These are phyloP conservation scores for Australoheros facetus DNA, from an alignment of 2,797 vertebrate species.

Conservation along the genomic window DNA sequence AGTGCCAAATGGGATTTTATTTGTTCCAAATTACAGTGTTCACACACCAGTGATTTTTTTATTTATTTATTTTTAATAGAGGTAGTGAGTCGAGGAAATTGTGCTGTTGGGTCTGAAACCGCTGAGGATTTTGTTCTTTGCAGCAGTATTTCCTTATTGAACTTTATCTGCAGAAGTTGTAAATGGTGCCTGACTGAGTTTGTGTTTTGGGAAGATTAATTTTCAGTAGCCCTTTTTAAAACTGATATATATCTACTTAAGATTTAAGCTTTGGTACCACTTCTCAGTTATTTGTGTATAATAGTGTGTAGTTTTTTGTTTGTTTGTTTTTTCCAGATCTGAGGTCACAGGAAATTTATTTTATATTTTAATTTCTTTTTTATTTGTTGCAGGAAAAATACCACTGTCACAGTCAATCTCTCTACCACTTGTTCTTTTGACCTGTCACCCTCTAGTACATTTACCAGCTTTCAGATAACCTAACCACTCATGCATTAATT, in stretches of 20 bases:
- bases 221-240: neutral
- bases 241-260: neutral
- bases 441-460: constrained; percentile 37
- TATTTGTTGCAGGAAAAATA: neutral
- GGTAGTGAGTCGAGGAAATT: constrained; percentile 5
- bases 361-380: neutral
- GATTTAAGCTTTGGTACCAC: neutral
- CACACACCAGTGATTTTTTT: constrained; percentile 29
- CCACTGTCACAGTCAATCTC: neutral
- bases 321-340: neutral
- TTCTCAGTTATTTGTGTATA: neutral
- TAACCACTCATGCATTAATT: constrained; percentile 67
- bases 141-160: neutral
- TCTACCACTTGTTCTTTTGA: constrained; percentile 57
- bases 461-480: constrained; percentile 61
- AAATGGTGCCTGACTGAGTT: too few species aligned
- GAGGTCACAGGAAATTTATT: neutral
- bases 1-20: constrained; percentile 45
- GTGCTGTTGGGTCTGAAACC: constrained; percentile 25
- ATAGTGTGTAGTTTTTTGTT: neutral
- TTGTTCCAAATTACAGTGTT: constrained; percentile 42
- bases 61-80: constrained; percentile 19
- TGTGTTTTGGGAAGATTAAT: too few species aligned
- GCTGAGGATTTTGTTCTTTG: constrained; percentile 8
- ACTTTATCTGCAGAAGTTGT: neutral